A percentile compares a stretch with the other conserved stretches of the same genome.
These are phyloP conservation scores for Mormyrus lacerda DNA, from an alignment of 2,113 vertebrate genomes.

Conservation along the genomic window DNA sequence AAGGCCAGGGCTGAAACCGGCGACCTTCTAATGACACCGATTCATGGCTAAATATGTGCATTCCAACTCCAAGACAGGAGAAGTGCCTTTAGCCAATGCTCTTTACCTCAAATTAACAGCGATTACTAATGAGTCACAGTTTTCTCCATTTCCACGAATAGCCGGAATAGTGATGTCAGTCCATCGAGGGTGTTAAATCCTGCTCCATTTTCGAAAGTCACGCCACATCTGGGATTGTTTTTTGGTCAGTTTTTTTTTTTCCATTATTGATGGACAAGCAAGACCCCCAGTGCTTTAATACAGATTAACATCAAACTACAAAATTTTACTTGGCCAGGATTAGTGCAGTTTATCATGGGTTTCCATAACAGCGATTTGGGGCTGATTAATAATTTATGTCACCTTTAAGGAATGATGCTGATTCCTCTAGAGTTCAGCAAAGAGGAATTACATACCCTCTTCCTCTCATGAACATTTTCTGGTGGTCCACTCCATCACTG, in stretches of 20 bases:
- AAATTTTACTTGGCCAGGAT: not conserved
- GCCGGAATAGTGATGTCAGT: not conserved
- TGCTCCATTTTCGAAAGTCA: not conserved
- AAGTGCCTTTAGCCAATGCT: not conserved
- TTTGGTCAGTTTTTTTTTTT: not conserved
- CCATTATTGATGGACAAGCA: not conserved
- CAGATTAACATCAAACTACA: slow-evolving; percentile 14
- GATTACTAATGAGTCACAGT: not conserved
- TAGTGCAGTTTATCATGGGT: not conserved
- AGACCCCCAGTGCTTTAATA: not conserved
- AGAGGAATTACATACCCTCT: not conserved
- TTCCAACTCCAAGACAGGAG: not conserved
- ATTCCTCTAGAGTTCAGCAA: not conserved
- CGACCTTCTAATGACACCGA: not conserved
- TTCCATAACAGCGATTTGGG: slow-evolving; percentile 8
- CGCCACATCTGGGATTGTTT: slow-evolving; percentile 5
- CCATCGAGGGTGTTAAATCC: not conserved
- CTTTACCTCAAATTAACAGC: not conserved
- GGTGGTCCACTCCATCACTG: not conserved
- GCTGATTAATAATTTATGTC: not conserved
- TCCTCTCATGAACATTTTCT: not conserved
- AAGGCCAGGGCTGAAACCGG: not conserved
- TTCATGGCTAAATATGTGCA: not conserved
- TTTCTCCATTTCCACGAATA: not conserved
- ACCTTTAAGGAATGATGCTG: slow-evolving; percentile 2